Evolutionary conservation across 2,888 invertebrate genomes (phyloP).

Genomic region (Hetaerina titia): DNA sequence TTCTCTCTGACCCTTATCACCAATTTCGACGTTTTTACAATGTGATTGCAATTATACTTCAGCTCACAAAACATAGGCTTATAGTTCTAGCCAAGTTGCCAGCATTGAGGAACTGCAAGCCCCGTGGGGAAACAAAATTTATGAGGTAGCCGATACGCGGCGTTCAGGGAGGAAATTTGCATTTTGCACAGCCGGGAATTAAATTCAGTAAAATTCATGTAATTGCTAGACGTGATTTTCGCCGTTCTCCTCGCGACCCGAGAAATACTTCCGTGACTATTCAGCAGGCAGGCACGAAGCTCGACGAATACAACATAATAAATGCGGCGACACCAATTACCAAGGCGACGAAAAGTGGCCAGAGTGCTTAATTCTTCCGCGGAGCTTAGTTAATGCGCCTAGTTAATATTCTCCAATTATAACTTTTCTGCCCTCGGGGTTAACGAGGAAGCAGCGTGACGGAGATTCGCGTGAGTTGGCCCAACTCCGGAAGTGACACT

Average conservation of each 20-base stretch:
- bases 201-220: not conserved
- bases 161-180: not conserved
- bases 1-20: not conserved
- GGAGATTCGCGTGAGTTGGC: not conserved
- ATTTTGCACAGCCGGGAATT: not conserved
- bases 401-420: not conserved
- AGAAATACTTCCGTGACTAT: not conserved
- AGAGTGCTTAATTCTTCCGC: too few relatives aligned
- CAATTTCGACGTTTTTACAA: not conserved
- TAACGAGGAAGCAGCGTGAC: not conserved
- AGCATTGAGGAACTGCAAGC: not conserved
- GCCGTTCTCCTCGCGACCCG: not conserved
- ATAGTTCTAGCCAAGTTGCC: not conserved
- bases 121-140: not conserved
- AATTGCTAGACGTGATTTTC: not conserved
- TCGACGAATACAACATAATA: not conserved
- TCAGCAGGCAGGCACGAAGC: not conserved
- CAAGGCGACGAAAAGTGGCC: slow-evolving; percentile 9
- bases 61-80: too few relatives aligned
- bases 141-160: not conserved
- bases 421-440: not conserved
- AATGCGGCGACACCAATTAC: not conserved
- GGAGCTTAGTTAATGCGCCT: not conserved
- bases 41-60: too few relatives aligned
- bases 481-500: not conserved